Evolutionary conservation across 2,113 vertebrate genomes (phyloP), one percentile per base, ranked within the genome.

Genomic region (Rynchops niger): DNA sequence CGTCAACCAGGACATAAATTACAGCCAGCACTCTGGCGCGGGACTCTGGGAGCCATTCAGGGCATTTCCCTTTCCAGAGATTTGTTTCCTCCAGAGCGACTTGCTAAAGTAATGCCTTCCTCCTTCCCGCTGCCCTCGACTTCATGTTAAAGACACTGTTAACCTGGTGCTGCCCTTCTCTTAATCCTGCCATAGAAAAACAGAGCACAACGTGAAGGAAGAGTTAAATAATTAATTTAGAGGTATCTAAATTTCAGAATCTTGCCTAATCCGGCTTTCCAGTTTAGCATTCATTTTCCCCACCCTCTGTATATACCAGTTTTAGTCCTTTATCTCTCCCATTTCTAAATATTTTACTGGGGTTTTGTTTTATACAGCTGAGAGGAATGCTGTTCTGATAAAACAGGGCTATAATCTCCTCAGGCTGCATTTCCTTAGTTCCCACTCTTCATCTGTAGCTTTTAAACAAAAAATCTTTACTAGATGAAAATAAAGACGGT

Each of bases 391-490:
- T 86, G 50, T 71, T 90, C 96, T 76, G 76, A 95, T 95, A 97
- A 96, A 97, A 56, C 53, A 67, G 66, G 56, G 49, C 50, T 38
- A 72, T 87, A 90, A 91, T 96, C 90, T 94, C 82, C 86, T 89
- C 91, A 86, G 67, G 78, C 94, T 69, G 69, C 55, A 52, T 90
- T 92, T 96, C 95, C 96, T 97, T 88, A 88, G 81, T 90, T 88
- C 96, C 96, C 92, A 94, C 92, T 97, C 90, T 91, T 92, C 95
- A 86, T 86, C 92, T 38, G 95, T 74, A 94, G 96, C 98, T 98
- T 98, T 98, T 97, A 98, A 98, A 97, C 95, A 98, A 96, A 97
- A 97, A 97, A 98, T 96, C 95, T 98, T 98, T 97, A 93, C 97
- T 97, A 93, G 95, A 97, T 97, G 94, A 97, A 98, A 98, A 98